Base-by-base conservation (phyloP, 2,113 vertebrate species). In the Brevimyrus niger region DNA sequence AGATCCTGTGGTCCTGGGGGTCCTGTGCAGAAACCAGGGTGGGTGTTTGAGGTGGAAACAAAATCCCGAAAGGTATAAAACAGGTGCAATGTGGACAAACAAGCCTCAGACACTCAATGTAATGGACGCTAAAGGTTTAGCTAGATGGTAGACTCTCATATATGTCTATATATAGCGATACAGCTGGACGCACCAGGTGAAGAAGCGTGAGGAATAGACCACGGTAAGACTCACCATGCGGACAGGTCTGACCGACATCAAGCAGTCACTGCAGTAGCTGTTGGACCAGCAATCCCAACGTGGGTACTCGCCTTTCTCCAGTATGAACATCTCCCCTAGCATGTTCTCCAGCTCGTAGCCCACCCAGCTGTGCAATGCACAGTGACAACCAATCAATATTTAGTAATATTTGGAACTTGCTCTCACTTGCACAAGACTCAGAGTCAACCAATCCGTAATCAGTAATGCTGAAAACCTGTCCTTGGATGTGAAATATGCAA, bases 201-300 rank as follows among this genome's bases (percentile, higher is more conserved):
- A 11, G 35, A 87, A 42, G 38, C n/a, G n/a, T 46, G 46, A 88
- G 27, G 48, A 38, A 31, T 1, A 35, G 27, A 42, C 8, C 19
- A 8, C 0, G 4, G 21, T 17, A 47, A 61, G 3, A 91, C 95
- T 92, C 87, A 97, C 96, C 96, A 96, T 97, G 31, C 89, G 93
- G 85, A 97, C 94, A 0, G 96, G 96, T 89, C 96, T 94, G 90
- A 97, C 91, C 0, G 96, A 97, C 96, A 96, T 96, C 83, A 97
- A 90, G 82, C 92, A 92, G 89, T 97, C 96, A 82, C 94, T 95
- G 82, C 96, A 94, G 94, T 96, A 95, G 91, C 96, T 96, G 94
- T 97, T 97, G 92, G 96, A 95, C 96, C 96, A 97, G 91, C 96
- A 96, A 91, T 97, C 96, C 96, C 96, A 97, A 88, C 96, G 96